Conservation (phyloP, 2,888 invertebrate genomes). For the Leptinotarsa peninsularis region DNA sequence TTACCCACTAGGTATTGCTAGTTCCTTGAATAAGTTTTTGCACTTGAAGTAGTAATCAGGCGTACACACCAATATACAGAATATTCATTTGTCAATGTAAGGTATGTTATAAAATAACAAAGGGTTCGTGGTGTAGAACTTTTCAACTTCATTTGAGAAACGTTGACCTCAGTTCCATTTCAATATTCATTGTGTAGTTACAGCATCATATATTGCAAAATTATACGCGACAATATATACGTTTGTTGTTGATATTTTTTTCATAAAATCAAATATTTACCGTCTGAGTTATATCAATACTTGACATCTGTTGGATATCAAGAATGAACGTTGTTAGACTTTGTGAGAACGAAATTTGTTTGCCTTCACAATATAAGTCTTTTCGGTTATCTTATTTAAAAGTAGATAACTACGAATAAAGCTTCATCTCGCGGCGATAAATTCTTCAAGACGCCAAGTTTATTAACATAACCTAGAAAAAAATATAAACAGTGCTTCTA, state of each 20-base stretch:
- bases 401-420: conserved; percentile 25
- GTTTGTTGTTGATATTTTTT: conserved; percentile 27
- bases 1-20: too few species aligned
- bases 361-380: conserved; percentile 34
- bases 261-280: conserved; percentile 42
- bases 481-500: background rate
- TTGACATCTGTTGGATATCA: conserved; percentile 26
- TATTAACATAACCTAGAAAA: conserved; percentile 18
- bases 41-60: too few species aligned
- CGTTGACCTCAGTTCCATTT: conserved; percentile 14
- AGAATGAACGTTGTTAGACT: conserved; percentile 29
- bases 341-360: conserved; percentile 42
- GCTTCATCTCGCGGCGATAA: conserved; percentile 16
- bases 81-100: too few species aligned
- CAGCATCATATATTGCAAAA: conserved; percentile 23
- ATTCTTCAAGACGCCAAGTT: background rate
- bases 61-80: too few species aligned
- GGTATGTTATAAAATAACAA: too few species aligned
- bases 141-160: background rate
- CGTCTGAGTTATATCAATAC: conserved; percentile 40
- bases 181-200: background rate
- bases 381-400: conserved; percentile 43
- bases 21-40: too few species aligned
- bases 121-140: background rate
- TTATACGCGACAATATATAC: conserved; percentile 20